A percentile compares a stretch with the other conserved stretches of the same genome.
phyloP scores from a whole-genome alignment of 2,113 vertebrate species.

The Canis aureus region DNA sequence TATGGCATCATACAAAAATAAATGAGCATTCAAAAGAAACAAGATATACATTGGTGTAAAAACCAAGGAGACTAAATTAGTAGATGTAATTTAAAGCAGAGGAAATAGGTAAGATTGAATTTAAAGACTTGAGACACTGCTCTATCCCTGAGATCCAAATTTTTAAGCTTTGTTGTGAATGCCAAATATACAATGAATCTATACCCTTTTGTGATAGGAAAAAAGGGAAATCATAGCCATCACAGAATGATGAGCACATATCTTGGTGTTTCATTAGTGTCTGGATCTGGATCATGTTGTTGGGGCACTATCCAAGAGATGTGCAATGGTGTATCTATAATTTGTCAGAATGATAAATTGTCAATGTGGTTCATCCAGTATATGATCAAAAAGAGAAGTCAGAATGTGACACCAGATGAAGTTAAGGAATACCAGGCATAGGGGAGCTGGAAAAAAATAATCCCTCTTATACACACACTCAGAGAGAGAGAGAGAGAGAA shows the following conservation, averaged over 20 bases:
- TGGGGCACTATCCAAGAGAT: neutral
- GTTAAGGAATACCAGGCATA: neutral
- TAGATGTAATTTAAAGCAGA: slow-evolving; percentile 69
- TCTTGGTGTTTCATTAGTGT: neutral
- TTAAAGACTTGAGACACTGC: slow-evolving; percentile 59
- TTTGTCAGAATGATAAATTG: neutral
- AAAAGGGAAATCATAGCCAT: neutral
- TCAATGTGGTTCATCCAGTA: neutral
- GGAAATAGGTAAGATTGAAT: slow-evolving; percentile 67
- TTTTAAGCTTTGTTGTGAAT: slow-evolving; percentile 65
- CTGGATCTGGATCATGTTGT: neutral
- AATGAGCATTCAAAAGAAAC: slow-evolving; percentile 56
- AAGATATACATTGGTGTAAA: neutral
- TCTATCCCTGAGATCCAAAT: slow-evolving; percentile 5
- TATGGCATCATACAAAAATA: slow-evolving; percentile 67
- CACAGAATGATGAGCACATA: neutral
- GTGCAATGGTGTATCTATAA: neutral
- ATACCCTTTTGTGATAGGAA: neutral
- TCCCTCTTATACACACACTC: too few species aligned
- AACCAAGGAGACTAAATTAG: slow-evolving; percentile 62
- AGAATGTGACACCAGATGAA: neutral
- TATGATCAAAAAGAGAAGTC: neutral
- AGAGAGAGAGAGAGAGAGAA: too few species aligned
- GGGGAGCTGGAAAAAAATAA: neutral
- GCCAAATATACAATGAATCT: neutral